phyloP scores from a whole-genome alignment of 1,140 invertebrate species.

The Tyrophagus putrescentiae region DNA sequence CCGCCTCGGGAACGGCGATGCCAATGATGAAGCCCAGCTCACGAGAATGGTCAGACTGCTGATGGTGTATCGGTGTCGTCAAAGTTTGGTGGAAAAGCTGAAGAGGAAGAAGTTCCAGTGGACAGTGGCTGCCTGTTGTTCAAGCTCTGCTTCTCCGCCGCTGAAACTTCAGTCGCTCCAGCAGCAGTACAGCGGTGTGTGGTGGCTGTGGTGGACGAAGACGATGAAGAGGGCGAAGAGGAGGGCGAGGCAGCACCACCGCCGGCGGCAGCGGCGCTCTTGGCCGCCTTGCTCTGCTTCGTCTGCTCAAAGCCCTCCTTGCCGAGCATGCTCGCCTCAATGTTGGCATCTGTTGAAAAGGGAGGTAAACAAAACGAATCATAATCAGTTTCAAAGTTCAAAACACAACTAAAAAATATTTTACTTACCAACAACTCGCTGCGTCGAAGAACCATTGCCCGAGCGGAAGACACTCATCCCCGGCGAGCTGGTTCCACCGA shows the following conservation, averaged over 20 bases:
- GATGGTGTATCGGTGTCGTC: conserved; percentile 21
- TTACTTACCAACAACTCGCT: background rate
- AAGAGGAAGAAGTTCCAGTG: too few species aligned
- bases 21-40: conserved; percentile 25
- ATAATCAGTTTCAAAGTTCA: background rate
- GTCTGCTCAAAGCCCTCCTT: background rate
- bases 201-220: too few species aligned
- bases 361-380: background rate
- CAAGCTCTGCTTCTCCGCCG: too few species aligned
- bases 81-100: background rate
- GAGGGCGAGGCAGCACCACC: too few species aligned
- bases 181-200: too few species aligned
- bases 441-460: too few species aligned
- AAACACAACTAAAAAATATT: background rate
- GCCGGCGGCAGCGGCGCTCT: too few species aligned
- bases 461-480: too few species aligned
- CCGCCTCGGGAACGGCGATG: conserved; percentile 9
- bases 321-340: conserved; percentile 21
- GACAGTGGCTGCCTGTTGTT: background rate
- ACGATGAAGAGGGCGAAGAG: too few species aligned
- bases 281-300: too few species aligned
- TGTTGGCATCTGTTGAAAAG: conserved; percentile 13
- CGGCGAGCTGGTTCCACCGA: too few species aligned
- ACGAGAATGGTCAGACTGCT: conserved; percentile 20
- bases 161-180: background rate